A percentile compares a stretch with the other conserved stretches of the same genome.
These are phyloP conservation scores for Molossus alvarezi DNA, from an alignment of 2,797 vertebrate species.

Conservation along the genomic window DNA sequence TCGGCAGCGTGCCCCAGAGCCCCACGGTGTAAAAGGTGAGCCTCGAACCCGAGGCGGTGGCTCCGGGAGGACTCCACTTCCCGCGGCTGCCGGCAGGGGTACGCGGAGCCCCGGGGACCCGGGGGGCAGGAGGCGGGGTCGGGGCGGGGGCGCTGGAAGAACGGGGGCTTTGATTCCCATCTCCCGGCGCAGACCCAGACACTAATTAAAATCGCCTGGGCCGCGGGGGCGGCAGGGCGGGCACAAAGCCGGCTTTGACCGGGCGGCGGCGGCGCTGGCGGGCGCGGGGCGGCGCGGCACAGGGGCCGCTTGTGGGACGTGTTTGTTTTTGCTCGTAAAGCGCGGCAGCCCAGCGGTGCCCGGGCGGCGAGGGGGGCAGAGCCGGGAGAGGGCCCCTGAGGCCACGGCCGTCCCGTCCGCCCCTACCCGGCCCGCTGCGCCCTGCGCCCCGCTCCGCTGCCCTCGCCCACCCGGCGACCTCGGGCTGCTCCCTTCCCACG, in stretches of 20 bases:
- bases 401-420: constrained; percentile 64
- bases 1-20: not conserved
- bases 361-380: constrained; percentile 33
- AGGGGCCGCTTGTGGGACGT: constrained; percentile 83
- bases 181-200: constrained; percentile 90
- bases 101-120: constrained; percentile 56
- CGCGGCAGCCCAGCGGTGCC: constrained; percentile 74
- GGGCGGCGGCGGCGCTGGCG: constrained; percentile 87
- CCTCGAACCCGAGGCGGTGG: constrained; percentile 58
- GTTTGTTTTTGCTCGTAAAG: constrained; percentile 86
- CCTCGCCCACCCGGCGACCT: not conserved
- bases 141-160: constrained; percentile 87
- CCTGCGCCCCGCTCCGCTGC: not conserved
- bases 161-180: constrained; percentile 91
- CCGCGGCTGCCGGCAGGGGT: constrained; percentile 82
- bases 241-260: constrained; percentile 89
- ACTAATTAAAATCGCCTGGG: constrained; percentile 93
- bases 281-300: constrained; percentile 78
- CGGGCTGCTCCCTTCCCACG: not conserved
- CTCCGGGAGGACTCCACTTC: not conserved
- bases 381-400: constrained; percentile 81
- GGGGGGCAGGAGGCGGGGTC: constrained; percentile 34
- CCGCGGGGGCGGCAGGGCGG: constrained; percentile 86
- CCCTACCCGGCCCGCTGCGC: not conserved
- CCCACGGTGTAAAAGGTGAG: not conserved